phyloP scores from a whole-genome alignment of 1,140 invertebrate genomes.

The Drosophila yakuba region DNA sequence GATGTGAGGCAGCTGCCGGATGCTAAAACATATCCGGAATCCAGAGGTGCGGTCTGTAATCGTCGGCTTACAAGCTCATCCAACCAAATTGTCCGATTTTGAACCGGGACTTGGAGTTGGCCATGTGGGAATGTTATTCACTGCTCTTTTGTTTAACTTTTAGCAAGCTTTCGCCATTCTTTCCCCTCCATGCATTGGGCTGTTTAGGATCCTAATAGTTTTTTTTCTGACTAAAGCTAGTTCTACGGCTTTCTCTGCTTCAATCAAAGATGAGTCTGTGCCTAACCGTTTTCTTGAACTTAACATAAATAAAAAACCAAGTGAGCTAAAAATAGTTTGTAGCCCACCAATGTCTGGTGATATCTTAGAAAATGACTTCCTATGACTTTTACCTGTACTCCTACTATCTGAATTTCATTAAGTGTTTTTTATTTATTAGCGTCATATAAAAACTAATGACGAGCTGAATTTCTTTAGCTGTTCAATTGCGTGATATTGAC shows the following conservation, averaged over 20 bases:
- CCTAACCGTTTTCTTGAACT: too few species aligned
- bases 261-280: too few species aligned
- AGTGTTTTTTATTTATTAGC: too few species aligned
- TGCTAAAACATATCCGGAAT: constrained; percentile 6
- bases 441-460: not conserved
- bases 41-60: constrained; percentile 29
- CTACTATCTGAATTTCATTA: too few species aligned
- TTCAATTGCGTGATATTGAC: not conserved
- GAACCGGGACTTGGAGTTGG: not conserved
- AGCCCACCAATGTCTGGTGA: too few species aligned
- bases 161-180: too few species aligned
- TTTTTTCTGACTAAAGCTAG: not conserved
- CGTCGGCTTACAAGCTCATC: constrained; percentile 30
- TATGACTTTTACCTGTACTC: too few species aligned
- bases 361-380: too few species aligned
- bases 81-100: constrained; percentile 31
- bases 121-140: not conserved
- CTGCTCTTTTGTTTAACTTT: constrained; percentile 3
- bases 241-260: not conserved
- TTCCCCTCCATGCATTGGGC: not conserved
- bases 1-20: constrained; percentile 3
- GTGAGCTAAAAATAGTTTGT: too few species aligned
- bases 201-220: not conserved
- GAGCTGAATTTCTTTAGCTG: not conserved
- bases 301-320: too few species aligned